Conservation (phyloP, 2,888 invertebrate genomes). For the Sesia apiformis region DNA sequence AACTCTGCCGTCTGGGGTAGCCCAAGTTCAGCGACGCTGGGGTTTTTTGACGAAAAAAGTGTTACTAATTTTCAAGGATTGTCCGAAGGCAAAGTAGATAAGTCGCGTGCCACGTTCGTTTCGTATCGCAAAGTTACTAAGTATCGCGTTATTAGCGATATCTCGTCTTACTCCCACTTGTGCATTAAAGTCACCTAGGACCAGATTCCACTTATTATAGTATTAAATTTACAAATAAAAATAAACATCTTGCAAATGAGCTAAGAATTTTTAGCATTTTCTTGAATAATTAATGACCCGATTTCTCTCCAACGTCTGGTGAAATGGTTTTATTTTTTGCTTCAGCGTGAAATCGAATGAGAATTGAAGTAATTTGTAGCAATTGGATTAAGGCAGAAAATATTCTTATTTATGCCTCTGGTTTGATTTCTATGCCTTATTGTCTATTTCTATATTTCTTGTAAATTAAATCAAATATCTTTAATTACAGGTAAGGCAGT, state of each 20-base stretch:
- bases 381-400: slow-evolving; percentile 11
- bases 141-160: too few relatives aligned
- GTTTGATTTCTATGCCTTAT: slow-evolving; percentile 5
- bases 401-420: slow-evolving; percentile 3
- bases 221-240: slow-evolving; percentile 11
- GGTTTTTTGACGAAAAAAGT: too few relatives aligned
- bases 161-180: too few relatives aligned
- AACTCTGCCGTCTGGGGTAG: too few relatives aligned
- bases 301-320: slow-evolving; percentile 10
- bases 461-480: slow-evolving; percentile 5
- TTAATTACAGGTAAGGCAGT: slow-evolving; percentile 12
- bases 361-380: slow-evolving; percentile 13
- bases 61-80: too few relatives aligned
- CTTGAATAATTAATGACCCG: slow-evolving; percentile 19
- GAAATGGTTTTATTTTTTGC: slow-evolving; percentile 18
- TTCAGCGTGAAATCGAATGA: slow-evolving; percentile 15
- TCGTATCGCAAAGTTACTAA: too few relatives aligned
- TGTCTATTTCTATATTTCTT: slow-evolving; percentile 2
- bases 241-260: slow-evolving; percentile 17
- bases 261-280: slow-evolving; percentile 15
- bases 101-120: too few relatives aligned
- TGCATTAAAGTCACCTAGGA: too few relatives aligned
- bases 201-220: too few relatives aligned
- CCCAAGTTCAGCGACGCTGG: too few relatives aligned
- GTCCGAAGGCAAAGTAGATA: too few relatives aligned